phyloP scores from a whole-genome alignment of 1,140 invertebrate genomes.

The Lepidurus packardi region DNA sequence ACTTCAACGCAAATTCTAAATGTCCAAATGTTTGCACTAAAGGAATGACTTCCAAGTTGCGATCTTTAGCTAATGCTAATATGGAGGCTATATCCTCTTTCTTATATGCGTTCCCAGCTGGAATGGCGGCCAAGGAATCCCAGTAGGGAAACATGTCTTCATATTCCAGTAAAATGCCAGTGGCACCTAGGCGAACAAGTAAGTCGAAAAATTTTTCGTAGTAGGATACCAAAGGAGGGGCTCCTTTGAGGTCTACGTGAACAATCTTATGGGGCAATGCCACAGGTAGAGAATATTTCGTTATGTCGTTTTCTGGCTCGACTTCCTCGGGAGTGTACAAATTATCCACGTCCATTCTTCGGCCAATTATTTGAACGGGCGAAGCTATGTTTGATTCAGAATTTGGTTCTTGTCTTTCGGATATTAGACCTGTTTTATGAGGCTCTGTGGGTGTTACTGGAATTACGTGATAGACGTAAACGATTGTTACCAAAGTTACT shows the following conservation, averaged over 20 bases:
- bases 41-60: constrained; percentile 75
- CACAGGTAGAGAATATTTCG: constrained; percentile 9
- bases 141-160: constrained; percentile 96
- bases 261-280: constrained; percentile 49
- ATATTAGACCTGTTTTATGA: not conserved
- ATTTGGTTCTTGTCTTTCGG: not conserved
- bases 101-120: constrained; percentile 71
- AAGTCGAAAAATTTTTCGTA: constrained; percentile 55
- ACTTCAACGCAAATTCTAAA: constrained; percentile 82
- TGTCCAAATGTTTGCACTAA: constrained; percentile 95
- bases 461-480: not conserved
- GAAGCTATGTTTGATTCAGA: not conserved
- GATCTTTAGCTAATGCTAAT: constrained; percentile 56
- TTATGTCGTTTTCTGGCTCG: not conserved
- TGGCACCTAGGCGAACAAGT: constrained; percentile 65
- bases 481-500: not conserved
- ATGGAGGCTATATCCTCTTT: constrained; percentile 60
- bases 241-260: constrained; percentile 70
- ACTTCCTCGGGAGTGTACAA: not conserved
- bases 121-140: constrained; percentile 59
- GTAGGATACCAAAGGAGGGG: constrained; percentile 60
- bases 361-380: not conserved
- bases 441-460: not conserved
- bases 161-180: constrained; percentile 86
- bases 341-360: constrained; percentile 18